Evolutionary conservation across 1,140 invertebrate species (phyloP).

Genomic region (Octopus sinensis): DNA sequence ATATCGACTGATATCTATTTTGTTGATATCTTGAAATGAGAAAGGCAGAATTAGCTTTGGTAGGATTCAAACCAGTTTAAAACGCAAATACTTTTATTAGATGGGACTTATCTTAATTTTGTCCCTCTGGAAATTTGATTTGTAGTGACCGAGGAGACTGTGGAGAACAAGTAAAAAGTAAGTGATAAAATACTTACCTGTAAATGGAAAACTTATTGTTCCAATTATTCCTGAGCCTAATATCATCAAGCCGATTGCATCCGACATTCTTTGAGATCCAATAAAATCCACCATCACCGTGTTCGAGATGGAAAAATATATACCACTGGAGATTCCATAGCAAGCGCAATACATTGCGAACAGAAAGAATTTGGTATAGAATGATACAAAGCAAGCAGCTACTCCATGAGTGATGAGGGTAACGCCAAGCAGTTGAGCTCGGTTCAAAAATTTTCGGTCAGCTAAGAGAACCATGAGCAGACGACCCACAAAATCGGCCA

Average conservation of each 20-base stretch:
- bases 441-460: not conserved
- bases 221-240: not conserved
- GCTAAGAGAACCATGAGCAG: not conserved
- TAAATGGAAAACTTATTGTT: not conserved
- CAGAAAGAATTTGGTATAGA: not conserved
- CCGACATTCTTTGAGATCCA: not conserved
- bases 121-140: too few relatives aligned
- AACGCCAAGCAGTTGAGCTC: not conserved
- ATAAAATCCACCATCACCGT: not conserved
- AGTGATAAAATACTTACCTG: not conserved
- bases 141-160: too few relatives aligned
- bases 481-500: not conserved
- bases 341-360: not conserved
- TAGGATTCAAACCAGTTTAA: too few relatives aligned
- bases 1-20: too few relatives aligned
- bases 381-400: not conserved
- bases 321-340: not conserved
- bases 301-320: not conserved
- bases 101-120: too few relatives aligned
- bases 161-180: too few relatives aligned
- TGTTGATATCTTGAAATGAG: too few relatives aligned
- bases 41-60: too few relatives aligned
- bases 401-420: not conserved
- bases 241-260: not conserved
- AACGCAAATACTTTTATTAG: too few relatives aligned